phyloP scores from a whole-genome alignment of 2,797 vertebrate genomes.

The Phoebastria nigripes region DNA sequence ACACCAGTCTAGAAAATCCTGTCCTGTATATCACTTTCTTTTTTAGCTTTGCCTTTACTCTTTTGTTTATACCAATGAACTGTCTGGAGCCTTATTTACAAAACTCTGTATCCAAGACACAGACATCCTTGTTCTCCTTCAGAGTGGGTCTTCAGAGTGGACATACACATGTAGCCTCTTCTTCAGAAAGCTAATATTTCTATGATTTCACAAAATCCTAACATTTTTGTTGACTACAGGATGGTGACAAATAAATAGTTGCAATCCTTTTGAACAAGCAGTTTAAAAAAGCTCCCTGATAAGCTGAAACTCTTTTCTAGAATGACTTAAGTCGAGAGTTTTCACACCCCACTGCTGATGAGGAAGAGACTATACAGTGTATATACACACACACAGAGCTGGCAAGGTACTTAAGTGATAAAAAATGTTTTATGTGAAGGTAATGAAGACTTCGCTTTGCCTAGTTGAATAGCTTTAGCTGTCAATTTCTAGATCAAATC shows the following conservation, averaged over 20 bases:
- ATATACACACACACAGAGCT: not conserved
- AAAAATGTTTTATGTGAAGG: not conserved
- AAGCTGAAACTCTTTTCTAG: not conserved
- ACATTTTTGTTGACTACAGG: not conserved
- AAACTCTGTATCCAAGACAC: not conserved
- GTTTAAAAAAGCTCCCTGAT: not conserved
- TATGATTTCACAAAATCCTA: not conserved
- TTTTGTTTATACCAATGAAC: not conserved
- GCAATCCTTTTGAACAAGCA: not conserved
- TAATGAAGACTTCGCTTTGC: not conserved
- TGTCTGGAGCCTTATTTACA: not conserved
- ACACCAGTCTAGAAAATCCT: not conserved
- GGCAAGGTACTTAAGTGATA: not conserved
- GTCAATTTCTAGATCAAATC: conserved; percentile 4
- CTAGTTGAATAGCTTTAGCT: not conserved
- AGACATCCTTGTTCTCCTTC: not conserved
- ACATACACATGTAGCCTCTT: not conserved
- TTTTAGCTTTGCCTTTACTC: not conserved
- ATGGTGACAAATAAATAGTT: not conserved
- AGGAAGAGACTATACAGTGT: not conserved
- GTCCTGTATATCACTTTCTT: not conserved
- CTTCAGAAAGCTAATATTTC: not conserved
- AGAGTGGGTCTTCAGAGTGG: not conserved
- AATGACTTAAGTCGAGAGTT: not conserved
- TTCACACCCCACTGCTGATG: not conserved